Evolutionary conservation across 2,113 vertebrate genomes (phyloP), one percentile per base, ranked within the genome.

Genomic region (Sebastes schlegelii): DNA sequence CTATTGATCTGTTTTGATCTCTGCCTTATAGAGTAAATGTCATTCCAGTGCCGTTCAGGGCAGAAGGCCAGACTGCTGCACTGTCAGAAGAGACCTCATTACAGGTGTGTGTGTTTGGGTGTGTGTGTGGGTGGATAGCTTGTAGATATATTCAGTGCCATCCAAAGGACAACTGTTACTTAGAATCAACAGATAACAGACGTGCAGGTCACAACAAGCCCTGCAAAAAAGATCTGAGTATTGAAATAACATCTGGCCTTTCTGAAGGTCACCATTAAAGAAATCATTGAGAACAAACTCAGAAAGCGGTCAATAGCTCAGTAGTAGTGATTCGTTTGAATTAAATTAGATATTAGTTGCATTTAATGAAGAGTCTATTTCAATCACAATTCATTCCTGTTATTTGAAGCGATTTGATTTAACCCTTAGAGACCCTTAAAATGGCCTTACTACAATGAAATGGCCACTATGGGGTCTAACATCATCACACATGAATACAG

Each of bases 1-100:
- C 58, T 45, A 45, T 73, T 45, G 54, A 79, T 79, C 19, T 66
- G 45, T 52, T 83, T 79, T 82, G 57, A 78, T 74, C 26, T 46
- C 17, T 0, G 73, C 75, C 57, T 74, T 49, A 49, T 45, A 0
- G 70, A 52, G 51, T 79, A 54, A 71, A 71, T 75, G 72, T 76
- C 58, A 26, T 42, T 55, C 46, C 12, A 19, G 34, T 68, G 40
- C n/a, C 17, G n/a, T 8, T 34, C 64, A 40, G 17, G 43, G 63
- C 49, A 1, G 13, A 52, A 58, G 64, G 48, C 42, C 55, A 67
- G 55, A 68, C 55, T 34, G 64, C 16, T 40, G 73, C 58, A 19
- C 58, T 14, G 65, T 46, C 80, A 40, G 55, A 43, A 2, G 63
- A 69, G 40, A 76, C 74, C 48, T 77, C 55, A 68, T 77, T 63